Evolutionary conservation across 2,888 invertebrate species (phyloP), one percentile per base, ranked within the genome.

Genomic region (Bhutanitis thaidina): DNA sequence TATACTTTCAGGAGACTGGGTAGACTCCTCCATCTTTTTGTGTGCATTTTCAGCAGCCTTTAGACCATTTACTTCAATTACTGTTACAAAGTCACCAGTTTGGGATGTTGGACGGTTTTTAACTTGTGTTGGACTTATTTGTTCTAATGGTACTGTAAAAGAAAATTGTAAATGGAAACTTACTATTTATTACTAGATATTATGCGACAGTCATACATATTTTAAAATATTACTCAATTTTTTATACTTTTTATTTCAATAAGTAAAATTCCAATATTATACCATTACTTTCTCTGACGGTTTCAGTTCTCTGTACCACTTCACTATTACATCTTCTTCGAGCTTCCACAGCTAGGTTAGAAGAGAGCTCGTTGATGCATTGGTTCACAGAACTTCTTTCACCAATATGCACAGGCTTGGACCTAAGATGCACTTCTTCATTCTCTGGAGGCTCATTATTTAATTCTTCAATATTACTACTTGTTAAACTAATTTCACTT

Each of bases 31-130:
- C 38, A 71, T 63, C 61, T 82, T 85, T 64, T 86, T 87, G 16
- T 75, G 72, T 54, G 82, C 82, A 70, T 76, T 79, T 67, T 89
- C 87, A 52, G 89, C 90, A 62, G 90, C 85, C 72, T 93, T 93
- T 67, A 93, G 87, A 76, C 96, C 96, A 80, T 96, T 96, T 34
- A 96, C 96, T 92, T 96, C 95, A 67, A 96, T 96, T 60, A 96
- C 96, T 55, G 96, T 96, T 60, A 96, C 93, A 85, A 96, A 96
- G 81, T 95, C 90, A 74, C 81, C 90, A 58, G 80, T 74, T 83
- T 90, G 89, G 71, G 90, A 90, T 54, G 80, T 74, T 75, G 90
- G 90, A 82, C 88, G 89, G 86, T 79, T 85, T 77, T 85, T 85
- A 64, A 71, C 66, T 77, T 75, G 77, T 53, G 68, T 79, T 74